These are phyloP conservation scores for Prunella strophiata DNA, from an alignment of 2,797 vertebrate species.

Conservation along the genomic window DNA sequence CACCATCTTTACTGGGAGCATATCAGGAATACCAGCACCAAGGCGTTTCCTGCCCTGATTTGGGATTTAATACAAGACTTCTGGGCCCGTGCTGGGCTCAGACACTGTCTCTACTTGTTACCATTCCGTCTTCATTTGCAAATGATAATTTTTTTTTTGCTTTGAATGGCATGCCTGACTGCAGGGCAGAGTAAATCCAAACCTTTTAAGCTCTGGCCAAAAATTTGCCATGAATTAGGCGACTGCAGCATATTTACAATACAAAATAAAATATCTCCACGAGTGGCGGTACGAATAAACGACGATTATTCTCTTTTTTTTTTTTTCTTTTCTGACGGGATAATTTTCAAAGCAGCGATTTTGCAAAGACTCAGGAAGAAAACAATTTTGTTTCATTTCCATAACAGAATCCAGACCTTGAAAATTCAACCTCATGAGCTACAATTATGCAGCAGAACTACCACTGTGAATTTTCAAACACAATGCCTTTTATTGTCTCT, in stretches of 20 bases:
- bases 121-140: constrained; percentile 64
- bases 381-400: constrained; percentile 93
- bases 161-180: constrained; percentile 71
- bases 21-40: neutral
- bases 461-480: constrained; percentile 1
- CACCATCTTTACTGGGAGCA: neutral
- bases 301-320: constrained; percentile 71
- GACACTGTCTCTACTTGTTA: constrained; percentile 31
- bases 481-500: constrained; percentile 71
- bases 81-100: neutral
- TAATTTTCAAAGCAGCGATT: constrained; percentile 84
- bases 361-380: constrained; percentile 88
- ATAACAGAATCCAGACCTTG: constrained; percentile 88
- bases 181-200: constrained; percentile 71
- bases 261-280: constrained; percentile 62
- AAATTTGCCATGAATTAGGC: constrained; percentile 80
- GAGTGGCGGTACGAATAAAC: constrained; percentile 75
- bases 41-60: neutral
- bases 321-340: constrained; percentile 76
- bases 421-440: constrained; percentile 48
- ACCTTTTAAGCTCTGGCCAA: constrained; percentile 83
- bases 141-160: constrained; percentile 64
- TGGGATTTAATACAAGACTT: constrained; percentile 42
- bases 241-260: constrained; percentile 69
- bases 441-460: constrained; percentile 46